Conservation (phyloP, 1,140 invertebrate genomes). For the Penaeus chinensis region DNA sequence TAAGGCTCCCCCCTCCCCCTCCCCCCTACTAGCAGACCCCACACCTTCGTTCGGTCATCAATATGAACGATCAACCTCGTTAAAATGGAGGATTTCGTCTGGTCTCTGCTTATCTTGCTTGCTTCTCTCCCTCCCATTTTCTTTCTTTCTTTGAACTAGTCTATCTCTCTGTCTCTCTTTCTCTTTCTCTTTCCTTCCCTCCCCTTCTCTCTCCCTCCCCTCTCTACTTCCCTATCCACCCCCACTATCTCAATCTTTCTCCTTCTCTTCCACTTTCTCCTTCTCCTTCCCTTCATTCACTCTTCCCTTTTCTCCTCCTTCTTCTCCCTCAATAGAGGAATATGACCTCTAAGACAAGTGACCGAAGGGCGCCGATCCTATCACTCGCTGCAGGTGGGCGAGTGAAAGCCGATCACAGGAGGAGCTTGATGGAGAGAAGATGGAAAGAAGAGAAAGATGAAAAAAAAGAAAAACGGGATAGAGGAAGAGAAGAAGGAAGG, state of each 20-base stretch:
- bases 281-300: not conserved
- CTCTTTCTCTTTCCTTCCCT: not conserved
- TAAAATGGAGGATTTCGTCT: conserved; percentile 5
- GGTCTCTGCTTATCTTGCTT: not conserved
- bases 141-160: not conserved
- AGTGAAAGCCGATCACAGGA: not conserved
- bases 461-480: not conserved
- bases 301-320: not conserved
- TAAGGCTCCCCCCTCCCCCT: too few species aligned
- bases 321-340: not conserved
- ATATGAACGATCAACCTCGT: too few species aligned
- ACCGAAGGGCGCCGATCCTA: too few species aligned
- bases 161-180: conserved; percentile 6
- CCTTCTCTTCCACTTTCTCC: not conserved
- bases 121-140: not conserved
- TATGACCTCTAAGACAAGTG: too few species aligned
- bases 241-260: not conserved
- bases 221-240: conserved; percentile 21
- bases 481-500: not conserved
- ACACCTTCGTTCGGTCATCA: too few species aligned
- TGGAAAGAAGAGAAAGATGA: not conserved
- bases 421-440: not conserved
- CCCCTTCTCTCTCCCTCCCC: not conserved
- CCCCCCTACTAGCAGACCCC: too few species aligned
- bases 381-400: too few species aligned